These are phyloP conservation scores for Pantherophis guttatus DNA, from an alignment of 2,113 vertebrate genomes.

Conservation along the genomic window DNA sequence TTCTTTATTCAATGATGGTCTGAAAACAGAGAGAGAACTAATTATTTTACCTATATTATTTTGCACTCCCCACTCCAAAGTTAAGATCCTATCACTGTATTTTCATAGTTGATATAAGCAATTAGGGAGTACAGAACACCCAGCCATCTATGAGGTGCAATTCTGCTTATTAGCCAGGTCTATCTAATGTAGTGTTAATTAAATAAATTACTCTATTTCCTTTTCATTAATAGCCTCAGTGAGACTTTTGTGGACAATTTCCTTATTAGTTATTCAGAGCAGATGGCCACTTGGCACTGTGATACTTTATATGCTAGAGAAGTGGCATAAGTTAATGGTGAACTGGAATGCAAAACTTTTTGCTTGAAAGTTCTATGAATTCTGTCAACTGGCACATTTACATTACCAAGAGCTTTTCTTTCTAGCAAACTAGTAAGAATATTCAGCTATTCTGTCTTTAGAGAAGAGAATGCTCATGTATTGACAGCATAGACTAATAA, in stretches of 20 bases:
- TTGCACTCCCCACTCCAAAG: not conserved
- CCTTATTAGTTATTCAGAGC: slow-evolving; percentile 35
- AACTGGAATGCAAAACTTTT: not conserved
- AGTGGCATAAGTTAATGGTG: not conserved
- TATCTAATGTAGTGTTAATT: slow-evolving; percentile 61
- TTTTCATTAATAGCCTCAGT: slow-evolving; percentile 31
- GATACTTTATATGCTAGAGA: fast-evolving
- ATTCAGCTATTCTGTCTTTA: not conserved
- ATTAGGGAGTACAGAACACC: slow-evolving; percentile 36
- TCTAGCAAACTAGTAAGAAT: not conserved
- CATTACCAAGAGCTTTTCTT: not conserved
- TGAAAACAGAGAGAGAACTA: not conserved
- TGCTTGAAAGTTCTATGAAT: not conserved
- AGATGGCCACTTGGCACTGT: slow-evolving; percentile 27
- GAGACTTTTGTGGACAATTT: slow-evolving; percentile 37
- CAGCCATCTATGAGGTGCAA: slow-evolving; percentile 38
- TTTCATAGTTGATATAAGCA: slow-evolving; percentile 40
- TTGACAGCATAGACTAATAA: not conserved
- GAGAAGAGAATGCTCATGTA: not conserved
- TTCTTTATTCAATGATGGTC: not conserved
- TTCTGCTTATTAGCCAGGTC: slow-evolving; percentile 41
- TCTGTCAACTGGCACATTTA: not conserved
- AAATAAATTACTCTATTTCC: slow-evolving; percentile 20
- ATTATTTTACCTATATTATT: not conserved
- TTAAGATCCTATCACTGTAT: slow-evolving; percentile 22